A percentile compares a stretch with the other conserved stretches of the same genome.
phyloP scores from a whole-genome alignment of 2,797 vertebrate species.

The Bufotes viridis region DNA sequence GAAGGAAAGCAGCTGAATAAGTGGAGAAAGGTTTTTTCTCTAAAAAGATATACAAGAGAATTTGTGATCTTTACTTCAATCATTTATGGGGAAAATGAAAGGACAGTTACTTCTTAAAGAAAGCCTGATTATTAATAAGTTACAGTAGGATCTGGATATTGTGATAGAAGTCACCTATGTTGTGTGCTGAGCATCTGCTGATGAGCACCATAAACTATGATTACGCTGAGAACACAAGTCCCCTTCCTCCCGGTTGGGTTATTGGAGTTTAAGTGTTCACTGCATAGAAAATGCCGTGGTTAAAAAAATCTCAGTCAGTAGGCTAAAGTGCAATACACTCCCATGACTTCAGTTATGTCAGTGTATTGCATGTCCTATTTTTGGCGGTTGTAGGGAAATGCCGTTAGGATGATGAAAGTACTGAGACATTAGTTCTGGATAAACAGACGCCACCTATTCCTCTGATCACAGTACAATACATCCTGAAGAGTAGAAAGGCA shows the following conservation, averaged over 20 bases:
- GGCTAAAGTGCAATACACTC: neutral
- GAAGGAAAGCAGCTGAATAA: no score
- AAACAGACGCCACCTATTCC: neutral
- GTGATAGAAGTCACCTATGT: neutral
- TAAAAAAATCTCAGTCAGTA: neutral
- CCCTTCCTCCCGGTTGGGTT: neutral
- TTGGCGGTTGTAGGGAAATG: neutral
- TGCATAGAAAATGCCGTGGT: neutral
- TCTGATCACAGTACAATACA: neutral
- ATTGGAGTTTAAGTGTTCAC: neutral
- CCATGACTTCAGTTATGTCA: neutral
- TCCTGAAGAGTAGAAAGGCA: neutral
- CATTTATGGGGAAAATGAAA: no score
- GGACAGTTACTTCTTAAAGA: no score
- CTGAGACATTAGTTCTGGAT: neutral
- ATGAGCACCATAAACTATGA: neutral
- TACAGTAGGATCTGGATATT: neutral
- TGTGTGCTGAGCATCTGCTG: neutral
- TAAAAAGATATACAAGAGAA: no score
- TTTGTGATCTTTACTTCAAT: no score
- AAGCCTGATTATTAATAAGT: no score
- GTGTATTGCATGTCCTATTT: neutral
- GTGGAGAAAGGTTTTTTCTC: no score
- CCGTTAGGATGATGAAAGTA: neutral
- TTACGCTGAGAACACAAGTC: neutral